phyloP scores from a whole-genome alignment of 1,140 invertebrate species.

The Pseudobourletiella spinata region DNA sequence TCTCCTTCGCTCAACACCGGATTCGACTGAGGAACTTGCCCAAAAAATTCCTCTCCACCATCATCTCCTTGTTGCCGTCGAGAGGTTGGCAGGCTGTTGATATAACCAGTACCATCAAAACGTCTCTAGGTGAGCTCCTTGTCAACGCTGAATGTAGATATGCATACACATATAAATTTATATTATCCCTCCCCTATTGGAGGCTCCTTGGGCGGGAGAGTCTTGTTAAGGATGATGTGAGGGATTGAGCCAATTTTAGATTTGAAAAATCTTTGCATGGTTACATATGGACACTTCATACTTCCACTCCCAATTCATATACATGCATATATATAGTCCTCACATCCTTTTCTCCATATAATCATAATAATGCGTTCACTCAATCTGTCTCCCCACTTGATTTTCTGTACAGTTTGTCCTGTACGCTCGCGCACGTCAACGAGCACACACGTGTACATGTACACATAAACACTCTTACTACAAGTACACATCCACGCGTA shows the following conservation, averaged over 20 bases:
- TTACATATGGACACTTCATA: no score
- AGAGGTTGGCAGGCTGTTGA: constrained; percentile 4
- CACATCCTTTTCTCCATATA: neutral
- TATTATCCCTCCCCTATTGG: neutral
- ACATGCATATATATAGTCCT: neutral
- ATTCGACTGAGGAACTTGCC: constrained; percentile 4
- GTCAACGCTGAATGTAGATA: neutral
- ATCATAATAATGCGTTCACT: neutral
- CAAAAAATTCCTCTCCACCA: constrained; percentile 7
- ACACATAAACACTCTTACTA: no score
- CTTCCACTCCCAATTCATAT: neutral
- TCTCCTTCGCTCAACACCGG: neutral
- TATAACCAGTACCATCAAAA: constrained; percentile 1
- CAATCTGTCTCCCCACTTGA: neutral
- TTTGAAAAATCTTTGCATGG: neutral
- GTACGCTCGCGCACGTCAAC: neutral
- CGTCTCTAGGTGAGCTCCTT: neutral
- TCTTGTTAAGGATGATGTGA: constrained; percentile 1
- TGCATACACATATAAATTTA: neutral
- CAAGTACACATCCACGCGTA: no score
- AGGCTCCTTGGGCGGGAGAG: neutral
- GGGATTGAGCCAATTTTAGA: constrained; percentile 10
- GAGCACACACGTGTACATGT: no score
- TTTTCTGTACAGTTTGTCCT: neutral
- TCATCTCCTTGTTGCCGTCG: constrained; percentile 1